These are phyloP conservation scores for Ips typographus DNA, from an alignment of 1,140 invertebrate species.

Conservation along the genomic window DNA sequence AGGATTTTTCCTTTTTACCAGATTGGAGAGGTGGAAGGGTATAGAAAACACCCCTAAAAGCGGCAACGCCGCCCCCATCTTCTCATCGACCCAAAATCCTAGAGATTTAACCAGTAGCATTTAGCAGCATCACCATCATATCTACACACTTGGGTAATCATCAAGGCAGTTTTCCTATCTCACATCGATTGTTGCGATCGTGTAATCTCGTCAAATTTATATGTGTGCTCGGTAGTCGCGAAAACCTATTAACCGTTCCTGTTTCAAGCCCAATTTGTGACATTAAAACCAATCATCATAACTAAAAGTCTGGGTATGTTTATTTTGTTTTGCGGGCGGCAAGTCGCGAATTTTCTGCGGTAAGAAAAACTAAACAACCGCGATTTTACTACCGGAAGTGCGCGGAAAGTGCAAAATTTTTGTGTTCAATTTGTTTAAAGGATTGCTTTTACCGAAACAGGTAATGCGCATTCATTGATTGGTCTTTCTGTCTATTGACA, in stretches of 20 bases:
- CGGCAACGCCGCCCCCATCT: constrained; percentile 1
- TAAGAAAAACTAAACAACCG: no score
- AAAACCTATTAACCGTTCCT: not conserved
- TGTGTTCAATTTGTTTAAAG: not conserved
- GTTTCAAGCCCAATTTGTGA: not conserved
- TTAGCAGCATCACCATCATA: not conserved
- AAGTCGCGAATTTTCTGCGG: no score
- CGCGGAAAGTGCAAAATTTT: not conserved
- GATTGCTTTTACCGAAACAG: no score
- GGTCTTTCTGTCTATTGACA: no score
- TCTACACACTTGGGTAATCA: not conserved
- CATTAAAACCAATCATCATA: no score
- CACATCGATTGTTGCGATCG: not conserved
- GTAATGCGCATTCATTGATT: no score
- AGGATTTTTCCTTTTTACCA: not conserved
- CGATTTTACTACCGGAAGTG: no score
- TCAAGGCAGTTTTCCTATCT: constrained; percentile 1
- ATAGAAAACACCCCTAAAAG: not conserved
- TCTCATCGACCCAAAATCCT: constrained; percentile 9
- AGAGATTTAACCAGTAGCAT: not conserved
- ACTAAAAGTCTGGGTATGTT: no score
- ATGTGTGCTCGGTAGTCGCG: constrained; percentile 1
- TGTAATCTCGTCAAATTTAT: not conserved
- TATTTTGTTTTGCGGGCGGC: no score
- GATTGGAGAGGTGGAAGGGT: not conserved